A percentile compares a stretch with the other conserved stretches of the same genome.
These are phyloP conservation scores for Amyelois transitella DNA, from an alignment of 1,140 invertebrate species.

Conservation along the genomic window DNA sequence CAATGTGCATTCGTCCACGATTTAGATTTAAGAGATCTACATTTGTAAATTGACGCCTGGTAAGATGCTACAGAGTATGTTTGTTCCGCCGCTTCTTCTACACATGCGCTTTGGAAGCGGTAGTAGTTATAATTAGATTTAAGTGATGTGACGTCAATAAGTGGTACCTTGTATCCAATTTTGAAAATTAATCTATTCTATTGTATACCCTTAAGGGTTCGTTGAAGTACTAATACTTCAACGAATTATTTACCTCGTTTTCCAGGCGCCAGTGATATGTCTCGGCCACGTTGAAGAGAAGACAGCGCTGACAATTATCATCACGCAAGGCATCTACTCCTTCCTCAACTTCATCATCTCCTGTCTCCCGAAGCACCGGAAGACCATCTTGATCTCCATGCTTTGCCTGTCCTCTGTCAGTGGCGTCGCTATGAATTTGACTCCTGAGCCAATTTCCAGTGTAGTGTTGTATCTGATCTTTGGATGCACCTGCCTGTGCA, in stretches of 20 bases:
- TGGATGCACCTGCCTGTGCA: conserved; percentile 50
- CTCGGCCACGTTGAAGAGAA: conserved; percentile 43
- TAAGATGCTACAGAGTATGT: too few relatives aligned
- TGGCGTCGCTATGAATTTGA: conserved; percentile 36
- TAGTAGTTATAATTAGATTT: too few relatives aligned
- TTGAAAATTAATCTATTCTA: too few relatives aligned
- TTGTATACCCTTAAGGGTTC: too few relatives aligned
- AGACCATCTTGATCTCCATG: conserved; percentile 36
- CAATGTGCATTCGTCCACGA: too few relatives aligned
- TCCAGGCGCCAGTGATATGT: conserved; percentile 42
- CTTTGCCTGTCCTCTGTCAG: conserved; percentile 42
- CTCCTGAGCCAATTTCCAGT: conserved; percentile 54
- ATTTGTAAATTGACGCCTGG: too few relatives aligned
- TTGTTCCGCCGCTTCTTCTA: too few relatives aligned
- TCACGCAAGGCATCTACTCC: conserved; percentile 38
- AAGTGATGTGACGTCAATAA: too few relatives aligned
- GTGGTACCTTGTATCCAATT: too few relatives aligned
- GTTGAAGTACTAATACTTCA: too few relatives aligned
- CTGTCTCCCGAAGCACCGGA: conserved; percentile 41
- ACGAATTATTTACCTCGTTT: conserved; percentile 1
- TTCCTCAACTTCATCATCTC: conserved; percentile 57
- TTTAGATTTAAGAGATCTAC: too few relatives aligned
- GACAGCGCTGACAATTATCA: conserved; percentile 46
- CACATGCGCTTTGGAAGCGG: too few relatives aligned
- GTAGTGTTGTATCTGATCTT: conserved; percentile 57